Evolutionary conservation across 2,888 invertebrate genomes (phyloP), one percentile per base, ranked within the genome.

Genomic region (Caenorhabditis auriculariae): DNA sequence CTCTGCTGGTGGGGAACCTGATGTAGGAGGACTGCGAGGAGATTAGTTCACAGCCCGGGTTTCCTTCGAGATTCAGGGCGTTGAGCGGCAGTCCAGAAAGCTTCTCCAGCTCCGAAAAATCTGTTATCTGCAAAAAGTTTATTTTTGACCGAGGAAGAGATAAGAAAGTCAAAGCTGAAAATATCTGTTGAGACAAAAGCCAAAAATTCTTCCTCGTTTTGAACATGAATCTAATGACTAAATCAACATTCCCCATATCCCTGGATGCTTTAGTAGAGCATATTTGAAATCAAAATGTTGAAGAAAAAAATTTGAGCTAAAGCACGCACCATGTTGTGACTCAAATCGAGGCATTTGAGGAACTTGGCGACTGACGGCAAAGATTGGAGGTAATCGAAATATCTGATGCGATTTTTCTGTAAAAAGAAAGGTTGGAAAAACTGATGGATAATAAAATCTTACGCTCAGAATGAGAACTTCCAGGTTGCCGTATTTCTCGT

Each of bases 11-110:
- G 15, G 19, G 24, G 32, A 35, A 66, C 70, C 64, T 70, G 60
- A 66, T 54, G 43, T 68, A 67, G 42, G 55, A 50, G 17, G 63
- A 35, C 35, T 57, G 59, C 27, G 52, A 44, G 21, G 66, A 54
- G 60, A 70, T 63, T n/a, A 47, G 26, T 32, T 72, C 66, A 46
- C 58, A 56, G 19, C 77, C 24, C 24, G 75, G 76, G 48, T 78
- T 78, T 63, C 76, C 75, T 59, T 80, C 80, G 45, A 78, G 66
- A 51, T 69, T 72, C 2, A 80, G 45, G 15, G 57, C 68, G 43
- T 76, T 72, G 19, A 79, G 56, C 15, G 68, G 69, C 55, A 79
- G 61, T 7, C 70, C 68, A 1, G 62, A 32, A 12, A 80, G 60
- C 51, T 75, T 74, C 21, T 61, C 59, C 41, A 80, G 45, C 17